These are phyloP conservation scores for Dimorphilus gyrociliatus DNA, from an alignment of 2,888 invertebrate genomes.

Conservation along the genomic window DNA sequence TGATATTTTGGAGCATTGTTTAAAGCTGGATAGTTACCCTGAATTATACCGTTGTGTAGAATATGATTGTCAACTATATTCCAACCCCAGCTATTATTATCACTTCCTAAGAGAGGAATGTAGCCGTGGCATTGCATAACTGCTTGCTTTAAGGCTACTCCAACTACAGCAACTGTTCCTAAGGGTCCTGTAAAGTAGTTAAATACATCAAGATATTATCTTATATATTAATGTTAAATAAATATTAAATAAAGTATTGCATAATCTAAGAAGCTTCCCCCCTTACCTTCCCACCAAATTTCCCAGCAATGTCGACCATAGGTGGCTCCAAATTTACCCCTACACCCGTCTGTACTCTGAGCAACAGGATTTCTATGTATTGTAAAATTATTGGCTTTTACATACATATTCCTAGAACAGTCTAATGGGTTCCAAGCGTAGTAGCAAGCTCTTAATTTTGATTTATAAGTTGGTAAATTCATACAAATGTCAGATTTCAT, in stretches of 20 bases:
- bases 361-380: conserved; percentile 94
- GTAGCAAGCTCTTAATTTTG: conserved; percentile 70
- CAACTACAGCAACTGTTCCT: conserved; percentile 93
- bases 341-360: conserved; percentile 85
- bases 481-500: conserved; percentile 76
- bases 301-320: conserved; percentile 92
- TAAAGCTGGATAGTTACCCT: conserved; percentile 77
- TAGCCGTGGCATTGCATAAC: conserved; percentile 85
- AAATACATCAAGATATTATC: too few species aligned
- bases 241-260: too few species aligned
- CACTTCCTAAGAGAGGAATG: conserved; percentile 78
- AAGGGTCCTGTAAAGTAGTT: too few species aligned
- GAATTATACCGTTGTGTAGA: conserved; percentile 83
- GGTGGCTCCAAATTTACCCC: conserved; percentile 65
- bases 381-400: conserved; percentile 91
- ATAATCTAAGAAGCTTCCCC: too few species aligned
- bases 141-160: conserved; percentile 50
- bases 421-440: conserved; percentile 96
- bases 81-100: conserved; percentile 99
- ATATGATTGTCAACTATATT: conserved; percentile 94
- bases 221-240: too few species aligned
- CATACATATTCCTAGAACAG: conserved; percentile 87
- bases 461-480: conserved; percentile 72
- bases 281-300: conserved; percentile 93
- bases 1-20: conserved; percentile 96